phyloP scores from a whole-genome alignment of 1,140 invertebrate genomes.

The Drosophila elegans region DNA sequence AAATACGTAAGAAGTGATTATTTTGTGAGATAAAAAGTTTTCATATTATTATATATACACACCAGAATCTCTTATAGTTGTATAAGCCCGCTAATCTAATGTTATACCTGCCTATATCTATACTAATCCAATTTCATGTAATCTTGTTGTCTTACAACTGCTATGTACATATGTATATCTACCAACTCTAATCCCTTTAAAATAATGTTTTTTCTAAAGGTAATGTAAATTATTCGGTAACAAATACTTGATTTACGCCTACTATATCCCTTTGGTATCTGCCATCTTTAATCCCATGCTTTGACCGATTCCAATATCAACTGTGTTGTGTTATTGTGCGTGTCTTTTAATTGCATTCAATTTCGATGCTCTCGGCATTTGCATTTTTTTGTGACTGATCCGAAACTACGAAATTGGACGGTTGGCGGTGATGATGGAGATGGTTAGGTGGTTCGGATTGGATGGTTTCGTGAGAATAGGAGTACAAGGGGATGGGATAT shows the following conservation, averaged over 20 bases:
- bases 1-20: no score
- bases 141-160: no score
- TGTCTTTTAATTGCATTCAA: constrained; percentile 47
- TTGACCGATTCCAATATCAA: constrained; percentile 4
- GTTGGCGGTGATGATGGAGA: constrained; percentile 14
- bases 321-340: constrained; percentile 29
- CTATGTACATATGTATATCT: no score
- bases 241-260: not conserved
- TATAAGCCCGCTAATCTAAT: no score
- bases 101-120: no score
- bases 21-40: no score
- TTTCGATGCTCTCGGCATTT: constrained; percentile 30
- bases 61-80: no score
- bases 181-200: no score
- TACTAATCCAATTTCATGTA: no score
- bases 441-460: constrained; percentile 11
- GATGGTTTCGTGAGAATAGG: constrained; percentile 9
- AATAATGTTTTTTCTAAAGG: no score
- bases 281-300: constrained; percentile 1
- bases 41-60: no score
- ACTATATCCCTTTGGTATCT: not conserved
- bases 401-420: constrained; percentile 23
- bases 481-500: constrained; percentile 8
- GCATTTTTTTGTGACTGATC: constrained; percentile 46
- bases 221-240: no score